Percentiles rank a stretch among this genome's conserved stretches.
phyloP scores from a whole-genome alignment of 2,888 invertebrate genomes.

The Tipula unca region DNA sequence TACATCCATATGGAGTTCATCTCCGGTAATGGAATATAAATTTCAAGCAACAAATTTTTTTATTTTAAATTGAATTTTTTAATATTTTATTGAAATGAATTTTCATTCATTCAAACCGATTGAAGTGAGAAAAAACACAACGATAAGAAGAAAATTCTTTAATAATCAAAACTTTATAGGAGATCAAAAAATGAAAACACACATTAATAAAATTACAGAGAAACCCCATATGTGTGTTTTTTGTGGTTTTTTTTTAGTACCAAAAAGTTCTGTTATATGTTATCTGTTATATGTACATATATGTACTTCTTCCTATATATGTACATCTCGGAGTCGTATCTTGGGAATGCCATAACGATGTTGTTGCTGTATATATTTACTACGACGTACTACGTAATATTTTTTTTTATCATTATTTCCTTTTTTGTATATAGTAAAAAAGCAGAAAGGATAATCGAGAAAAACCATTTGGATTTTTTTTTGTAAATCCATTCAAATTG shows the following conservation, averaged over 20 bases:
- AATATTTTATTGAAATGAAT: not conserved
- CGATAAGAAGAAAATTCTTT: not conserved
- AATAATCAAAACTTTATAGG: not conserved
- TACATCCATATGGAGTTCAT: not conserved
- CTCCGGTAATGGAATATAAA: not conserved
- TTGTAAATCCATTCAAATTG: not conserved
- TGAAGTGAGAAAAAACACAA: not conserved
- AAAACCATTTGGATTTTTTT: not conserved
- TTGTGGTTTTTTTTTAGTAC: not conserved
- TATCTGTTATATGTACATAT: not conserved
- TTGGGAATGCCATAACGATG: not conserved
- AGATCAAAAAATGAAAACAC: not conserved
- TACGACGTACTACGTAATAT: too few species aligned
- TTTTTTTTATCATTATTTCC: not conserved
- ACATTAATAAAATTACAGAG: not conserved
- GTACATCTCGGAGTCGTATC: not conserved
- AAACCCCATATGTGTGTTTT: not conserved
- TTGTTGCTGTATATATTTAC: not conserved
- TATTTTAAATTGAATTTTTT: not conserved
- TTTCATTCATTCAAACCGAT: not conserved
- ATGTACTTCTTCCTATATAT: not conserved
- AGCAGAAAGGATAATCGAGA: not conserved
- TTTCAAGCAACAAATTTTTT: not conserved
- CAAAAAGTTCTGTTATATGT: not conserved
- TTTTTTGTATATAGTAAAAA: not conserved